phyloP scores from a whole-genome alignment of 64 coral and sea anemone species.

The Montipora cactus region DNA sequence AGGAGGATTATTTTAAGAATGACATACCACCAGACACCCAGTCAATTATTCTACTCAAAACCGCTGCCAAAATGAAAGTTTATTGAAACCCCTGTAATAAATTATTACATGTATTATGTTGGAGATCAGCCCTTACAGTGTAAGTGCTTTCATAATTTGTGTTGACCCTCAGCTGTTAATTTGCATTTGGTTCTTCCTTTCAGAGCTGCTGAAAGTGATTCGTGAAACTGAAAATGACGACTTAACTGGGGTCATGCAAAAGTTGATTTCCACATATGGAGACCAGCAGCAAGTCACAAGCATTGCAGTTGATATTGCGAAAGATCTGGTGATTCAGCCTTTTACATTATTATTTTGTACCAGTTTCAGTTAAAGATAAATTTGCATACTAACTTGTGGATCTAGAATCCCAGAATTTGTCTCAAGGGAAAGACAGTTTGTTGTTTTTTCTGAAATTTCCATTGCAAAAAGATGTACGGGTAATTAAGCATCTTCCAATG shows the following conservation, averaged over 20 bases:
- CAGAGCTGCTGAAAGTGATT: conserved; percentile 84
- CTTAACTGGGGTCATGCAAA: conserved; percentile 83
- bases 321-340: conserved; percentile 65
- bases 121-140: background rate
- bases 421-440: too few species aligned
- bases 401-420: too few species aligned
- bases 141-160: background rate
- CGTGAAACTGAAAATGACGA: conserved; percentile 95
- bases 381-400: too few species aligned
- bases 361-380: too few species aligned
- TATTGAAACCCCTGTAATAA: too few species aligned
- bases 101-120: background rate
- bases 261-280: conserved; percentile 89
- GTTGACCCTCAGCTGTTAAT: background rate
- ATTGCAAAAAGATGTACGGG: too few species aligned
- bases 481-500: too few species aligned
- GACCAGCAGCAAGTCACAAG: conserved; percentile 89
- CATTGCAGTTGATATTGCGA: conserved; percentile 92
- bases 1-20: too few species aligned
- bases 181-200: background rate
- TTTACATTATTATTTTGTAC: background rate
- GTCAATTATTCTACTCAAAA: too few species aligned
- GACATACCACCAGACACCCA: too few species aligned
- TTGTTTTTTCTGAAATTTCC: too few species aligned
- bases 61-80: too few species aligned